Base-by-base conservation (phyloP, 2,888 invertebrate species). In the Nomada fabriciana region DNA sequence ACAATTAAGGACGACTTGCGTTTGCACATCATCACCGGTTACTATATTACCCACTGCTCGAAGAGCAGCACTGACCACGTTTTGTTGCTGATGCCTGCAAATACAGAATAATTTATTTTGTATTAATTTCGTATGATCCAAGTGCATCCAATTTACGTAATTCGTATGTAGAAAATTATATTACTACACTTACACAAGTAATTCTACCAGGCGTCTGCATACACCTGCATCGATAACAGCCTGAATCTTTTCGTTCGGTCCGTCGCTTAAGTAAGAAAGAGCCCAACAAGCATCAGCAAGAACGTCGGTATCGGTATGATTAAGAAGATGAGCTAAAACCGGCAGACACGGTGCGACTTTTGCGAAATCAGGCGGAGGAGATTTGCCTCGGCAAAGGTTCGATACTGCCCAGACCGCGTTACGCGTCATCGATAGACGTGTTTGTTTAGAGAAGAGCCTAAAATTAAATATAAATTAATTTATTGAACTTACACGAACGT, bases 361-460 rank as follows among this genome's bases (percentile, higher is more conserved):
- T 77, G 96, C 94, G 93, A 99, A 99, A 91, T 98, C 97, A 9
- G 99, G 98, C 0, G 98, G 97, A 55, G 99, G 99, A 94, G 97
- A 98, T 95, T 99, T 99, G 74, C 99, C 99, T 91, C 99, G 96
- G 94, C 99, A 99, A 87, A 99, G 95, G 95, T 99, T 99, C 61
- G 99, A 99, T 82, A 99, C 95, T 61, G 99, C 98, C 99, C 99
- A 99, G 1, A 99, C 99, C n/a, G 98, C 98, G 94, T 99, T 99
- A 86, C 98, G 96, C 36, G 97, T 98, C 98, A 98, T 98, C 18
- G 98, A 97, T 88, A 98, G 94, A 86, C 97, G 96, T 70, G 96
- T 96, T 78, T 96, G 96, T 94, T 97, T 98, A 90, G 97, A 97
- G 89, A 99, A 94, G 82, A 98, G 96, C 92, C 98, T 98, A 94